Evolutionary conservation across 2,113 vertebrate genomes (phyloP).

Genomic region (Stegastes partitus): DNA sequence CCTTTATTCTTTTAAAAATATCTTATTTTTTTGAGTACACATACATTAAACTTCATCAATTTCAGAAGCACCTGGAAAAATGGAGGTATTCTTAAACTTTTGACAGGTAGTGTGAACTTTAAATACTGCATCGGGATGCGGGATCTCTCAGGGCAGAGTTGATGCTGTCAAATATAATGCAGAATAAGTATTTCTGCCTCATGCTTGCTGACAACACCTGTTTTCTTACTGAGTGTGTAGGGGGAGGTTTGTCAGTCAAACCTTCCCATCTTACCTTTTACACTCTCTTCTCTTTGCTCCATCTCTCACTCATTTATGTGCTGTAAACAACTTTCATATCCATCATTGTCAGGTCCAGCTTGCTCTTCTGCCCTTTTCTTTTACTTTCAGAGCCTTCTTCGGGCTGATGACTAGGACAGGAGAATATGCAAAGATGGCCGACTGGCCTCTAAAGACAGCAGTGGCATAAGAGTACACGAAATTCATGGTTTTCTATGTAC

Average conservation of each 20-base stretch:
- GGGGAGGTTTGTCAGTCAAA: slow-evolving; percentile 25
- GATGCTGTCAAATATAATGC: slow-evolving; percentile 49
- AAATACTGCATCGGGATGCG: slow-evolving; percentile 19
- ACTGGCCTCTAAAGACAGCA: neutral
- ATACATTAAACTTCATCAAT: no score
- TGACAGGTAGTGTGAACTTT: neutral
- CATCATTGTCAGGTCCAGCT: slow-evolving; percentile 13
- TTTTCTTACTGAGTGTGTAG: slow-evolving; percentile 3
- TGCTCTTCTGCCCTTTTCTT: neutral
- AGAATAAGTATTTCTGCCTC: slow-evolving; percentile 40
- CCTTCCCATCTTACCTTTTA: slow-evolving; percentile 13
- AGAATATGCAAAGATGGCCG: neutral
- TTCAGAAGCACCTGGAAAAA: no score
- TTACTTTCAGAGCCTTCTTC: neutral
- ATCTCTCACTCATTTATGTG: slow-evolving; percentile 20
- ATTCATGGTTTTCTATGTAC: no score
- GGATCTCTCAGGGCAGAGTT: slow-evolving; percentile 15
- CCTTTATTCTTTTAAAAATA: no score
- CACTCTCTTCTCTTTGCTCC: neutral
- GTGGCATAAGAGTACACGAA: no score
- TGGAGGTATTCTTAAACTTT: no score
- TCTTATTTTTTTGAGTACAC: no score
- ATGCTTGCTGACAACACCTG: slow-evolving; percentile 27
- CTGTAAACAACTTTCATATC: slow-evolving; percentile 37
- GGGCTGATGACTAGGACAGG: neutral